Conservation (phyloP, 2,888 invertebrate species). For the Aplocera efformata region DNA sequence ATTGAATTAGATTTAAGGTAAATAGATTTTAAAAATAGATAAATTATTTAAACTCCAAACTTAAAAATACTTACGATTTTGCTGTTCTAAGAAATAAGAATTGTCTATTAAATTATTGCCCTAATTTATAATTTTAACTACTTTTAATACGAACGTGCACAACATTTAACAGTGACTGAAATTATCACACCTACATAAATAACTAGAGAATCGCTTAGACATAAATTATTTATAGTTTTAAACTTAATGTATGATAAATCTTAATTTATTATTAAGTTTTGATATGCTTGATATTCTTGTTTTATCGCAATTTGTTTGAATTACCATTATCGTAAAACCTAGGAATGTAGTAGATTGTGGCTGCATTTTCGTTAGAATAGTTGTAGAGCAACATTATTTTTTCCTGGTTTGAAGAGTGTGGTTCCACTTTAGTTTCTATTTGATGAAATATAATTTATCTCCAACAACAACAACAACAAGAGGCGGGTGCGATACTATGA, state of each 20-base stretch:
- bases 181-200: constrained; percentile 64
- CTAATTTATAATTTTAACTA: constrained; percentile 64
- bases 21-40: constrained; percentile 4
- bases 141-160: constrained; percentile 69
- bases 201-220: constrained; percentile 55
- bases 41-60: constrained; percentile 4
- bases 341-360: too few relatives aligned
- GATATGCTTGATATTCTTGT: constrained; percentile 79
- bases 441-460: too few relatives aligned
- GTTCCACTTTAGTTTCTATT: too few relatives aligned
- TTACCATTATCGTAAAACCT: too few relatives aligned
- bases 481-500: too few relatives aligned
- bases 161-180: constrained; percentile 80
- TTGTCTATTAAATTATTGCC: constrained; percentile 66
- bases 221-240: constrained; percentile 34
- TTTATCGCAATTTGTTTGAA: constrained; percentile 43
- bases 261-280: constrained; percentile 45
- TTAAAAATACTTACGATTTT: not conserved
- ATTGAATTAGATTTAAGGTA: constrained; percentile 12
- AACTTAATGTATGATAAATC: constrained; percentile 53
- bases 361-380: too few relatives aligned
- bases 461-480: too few relatives aligned
- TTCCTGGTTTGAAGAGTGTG: too few relatives aligned
- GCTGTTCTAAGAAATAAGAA: constrained; percentile 27
- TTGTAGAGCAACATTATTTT: too few relatives aligned